Percentiles rank a stretch among this genome's conserved stretches.
phyloP scores from a whole-genome alignment of 2,113 vertebrate genomes.

The Hemichromis elongatus region DNA sequence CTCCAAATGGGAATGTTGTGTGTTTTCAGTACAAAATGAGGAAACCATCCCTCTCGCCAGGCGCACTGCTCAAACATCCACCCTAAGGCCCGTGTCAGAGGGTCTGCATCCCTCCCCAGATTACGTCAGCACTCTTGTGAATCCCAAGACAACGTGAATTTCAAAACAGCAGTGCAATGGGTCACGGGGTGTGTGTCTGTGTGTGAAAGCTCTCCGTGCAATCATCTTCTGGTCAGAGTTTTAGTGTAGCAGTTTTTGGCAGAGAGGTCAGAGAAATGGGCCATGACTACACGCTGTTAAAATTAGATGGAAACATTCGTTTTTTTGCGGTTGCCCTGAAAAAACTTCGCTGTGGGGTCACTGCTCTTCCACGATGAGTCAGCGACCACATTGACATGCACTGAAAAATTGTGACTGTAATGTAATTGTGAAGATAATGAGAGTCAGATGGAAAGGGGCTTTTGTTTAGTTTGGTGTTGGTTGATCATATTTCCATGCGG shows the following conservation, averaged over 20 bases:
- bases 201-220: background rate
- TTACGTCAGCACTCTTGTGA: conserved; percentile 46
- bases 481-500: background rate
- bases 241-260: background rate
- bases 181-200: background rate
- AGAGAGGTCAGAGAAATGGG: background rate
- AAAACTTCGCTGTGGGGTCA: background rate
- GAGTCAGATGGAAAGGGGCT: background rate
- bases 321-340: conserved; percentile 4
- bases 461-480: background rate
- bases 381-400: background rate
- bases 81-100: background rate
- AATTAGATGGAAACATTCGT: conserved; percentile 7
- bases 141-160: conserved; percentile 25
- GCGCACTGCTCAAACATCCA: background rate
- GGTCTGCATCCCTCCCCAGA: conserved; percentile 3
- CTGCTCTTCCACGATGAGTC: conserved; percentile 9
- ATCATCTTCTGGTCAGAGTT: conserved; percentile 10
- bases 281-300: background rate
- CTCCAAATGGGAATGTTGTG: conserved; percentile 3
- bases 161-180: background rate
- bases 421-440: background rate
- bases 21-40: background rate
- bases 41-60: background rate
- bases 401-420: background rate